These are phyloP conservation scores for Pogonognathellus flavescens DNA, from an alignment of 1,140 invertebrate genomes.

Conservation along the genomic window DNA sequence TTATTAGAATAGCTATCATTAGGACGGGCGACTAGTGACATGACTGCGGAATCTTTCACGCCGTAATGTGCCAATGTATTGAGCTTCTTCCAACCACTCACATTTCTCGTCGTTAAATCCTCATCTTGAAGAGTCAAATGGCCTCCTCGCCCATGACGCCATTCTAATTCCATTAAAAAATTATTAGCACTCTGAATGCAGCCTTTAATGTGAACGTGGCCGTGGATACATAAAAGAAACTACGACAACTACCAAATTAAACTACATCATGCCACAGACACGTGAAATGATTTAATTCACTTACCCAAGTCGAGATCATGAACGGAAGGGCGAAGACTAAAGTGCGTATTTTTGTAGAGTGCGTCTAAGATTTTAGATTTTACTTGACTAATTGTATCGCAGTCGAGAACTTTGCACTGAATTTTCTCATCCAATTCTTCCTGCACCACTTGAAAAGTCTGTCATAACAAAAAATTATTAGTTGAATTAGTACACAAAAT, in stretches of 20 bases:
- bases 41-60: slow-evolving; percentile 92
- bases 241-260: neutral
- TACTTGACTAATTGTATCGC: slow-evolving; percentile 98
- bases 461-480: slow-evolving; percentile 66
- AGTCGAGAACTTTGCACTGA: slow-evolving; percentile 95
- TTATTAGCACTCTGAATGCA: neutral
- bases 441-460: slow-evolving; percentile 91
- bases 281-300: neutral
- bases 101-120: slow-evolving; percentile 89
- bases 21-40: slow-evolving; percentile 90
- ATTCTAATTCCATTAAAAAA: slow-evolving; percentile 76
- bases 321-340: slow-evolving; percentile 90
- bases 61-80: slow-evolving; percentile 95
- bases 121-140: slow-evolving; percentile 93
- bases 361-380: slow-evolving; percentile 98
- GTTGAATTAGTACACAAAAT: neutral
- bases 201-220: neutral
- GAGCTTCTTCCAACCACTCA: slow-evolving; percentile 90
- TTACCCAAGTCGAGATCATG: slow-evolving; percentile 89
- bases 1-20: slow-evolving; percentile 81
- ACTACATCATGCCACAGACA: neutral
- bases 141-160: slow-evolving; percentile 91
- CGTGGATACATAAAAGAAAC: too few relatives aligned
- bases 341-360: slow-evolving; percentile 97
- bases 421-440: slow-evolving; percentile 95